These are phyloP conservation scores for Eulithis testata DNA, from an alignment of 2,888 invertebrate species.

Conservation along the genomic window DNA sequence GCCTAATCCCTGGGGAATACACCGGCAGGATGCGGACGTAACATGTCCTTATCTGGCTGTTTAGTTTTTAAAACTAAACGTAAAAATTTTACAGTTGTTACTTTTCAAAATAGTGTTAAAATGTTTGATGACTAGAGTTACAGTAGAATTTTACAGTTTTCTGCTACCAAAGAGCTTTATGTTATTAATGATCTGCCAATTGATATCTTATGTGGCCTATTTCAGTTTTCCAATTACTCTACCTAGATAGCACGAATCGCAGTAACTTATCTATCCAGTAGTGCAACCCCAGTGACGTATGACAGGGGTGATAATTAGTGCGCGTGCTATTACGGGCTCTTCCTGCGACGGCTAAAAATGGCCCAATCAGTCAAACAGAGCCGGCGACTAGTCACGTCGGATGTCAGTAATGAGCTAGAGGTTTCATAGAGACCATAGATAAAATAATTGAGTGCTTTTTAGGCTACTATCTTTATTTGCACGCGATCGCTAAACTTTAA, in stretches of 20 bases:
- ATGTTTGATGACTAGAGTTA: too few species aligned
- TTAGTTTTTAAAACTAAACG: not conserved
- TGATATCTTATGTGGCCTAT: not conserved
- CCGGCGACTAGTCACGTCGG: slow-evolving; percentile 50
- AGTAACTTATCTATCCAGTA: slow-evolving; percentile 60
- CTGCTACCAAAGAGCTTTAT: too few species aligned
- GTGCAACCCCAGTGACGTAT: slow-evolving; percentile 46
- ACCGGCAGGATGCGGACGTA: slow-evolving; percentile 67
- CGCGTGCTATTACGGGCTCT: slow-evolving; percentile 75
- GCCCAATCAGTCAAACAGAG: slow-evolving; percentile 78
- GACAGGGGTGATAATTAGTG: slow-evolving; percentile 68
- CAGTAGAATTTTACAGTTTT: too few species aligned
- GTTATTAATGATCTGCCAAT: not conserved
- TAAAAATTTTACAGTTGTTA: too few species aligned
- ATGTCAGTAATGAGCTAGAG: slow-evolving; percentile 53
- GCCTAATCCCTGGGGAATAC: slow-evolving; percentile 68
- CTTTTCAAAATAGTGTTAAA: too few species aligned
- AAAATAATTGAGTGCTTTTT: not conserved
- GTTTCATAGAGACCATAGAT: slow-evolving; percentile 19
- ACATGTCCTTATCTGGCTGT: slow-evolving; percentile 46
- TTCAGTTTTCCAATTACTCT: slow-evolving; percentile 52
- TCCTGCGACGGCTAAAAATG: slow-evolving; percentile 74
- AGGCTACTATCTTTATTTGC: not conserved
- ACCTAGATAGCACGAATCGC: slow-evolving; percentile 61
- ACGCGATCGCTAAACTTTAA: not conserved